These are phyloP conservation scores for Prosopocoilus inquinatus DNA, from an alignment of 2,888 invertebrate species.

Conservation along the genomic window DNA sequence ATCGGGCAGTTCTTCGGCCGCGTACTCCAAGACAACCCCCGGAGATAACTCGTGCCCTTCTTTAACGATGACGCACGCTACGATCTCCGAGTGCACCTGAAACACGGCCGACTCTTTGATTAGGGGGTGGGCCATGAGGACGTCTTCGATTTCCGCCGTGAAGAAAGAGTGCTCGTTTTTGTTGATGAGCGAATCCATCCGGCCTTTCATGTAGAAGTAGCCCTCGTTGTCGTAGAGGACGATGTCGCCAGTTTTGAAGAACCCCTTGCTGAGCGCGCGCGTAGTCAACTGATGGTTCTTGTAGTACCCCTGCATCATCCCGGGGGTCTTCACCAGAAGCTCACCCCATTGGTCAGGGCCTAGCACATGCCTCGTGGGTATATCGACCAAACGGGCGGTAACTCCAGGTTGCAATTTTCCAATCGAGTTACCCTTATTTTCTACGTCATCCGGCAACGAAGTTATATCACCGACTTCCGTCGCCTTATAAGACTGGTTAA, in stretches of 20 bases:
- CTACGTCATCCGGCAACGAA: conserved; percentile 24
- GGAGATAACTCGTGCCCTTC: conserved; percentile 25
- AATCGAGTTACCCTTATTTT: conserved; percentile 33
- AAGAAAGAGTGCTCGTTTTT: conserved; percentile 25
- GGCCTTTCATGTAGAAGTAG: conserved; percentile 39
- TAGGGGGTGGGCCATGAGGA: conserved; percentile 35
- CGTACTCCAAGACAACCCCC: conserved; percentile 25
- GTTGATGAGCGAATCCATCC: conserved; percentile 35
- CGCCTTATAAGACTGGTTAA: conserved; percentile 36
- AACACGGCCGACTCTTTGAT: conserved; percentile 35
- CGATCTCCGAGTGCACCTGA: conserved; percentile 30
- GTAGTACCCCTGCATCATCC: conserved; percentile 43
- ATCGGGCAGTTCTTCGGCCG: conserved; percentile 21
- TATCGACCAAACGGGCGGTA: conserved; percentile 36
- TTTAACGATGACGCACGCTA: conserved; percentile 35
- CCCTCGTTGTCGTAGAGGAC: conserved; percentile 38
- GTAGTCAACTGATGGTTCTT: conserved; percentile 32
- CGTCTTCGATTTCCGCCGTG: conserved; percentile 36
- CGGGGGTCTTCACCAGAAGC: conserved; percentile 35
- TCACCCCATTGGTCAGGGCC: conserved; percentile 37
- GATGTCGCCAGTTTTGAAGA: conserved; percentile 41
- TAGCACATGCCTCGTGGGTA: conserved; percentile 30
- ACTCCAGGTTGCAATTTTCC: conserved; percentile 35
- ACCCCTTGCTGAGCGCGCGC: conserved; percentile 32
- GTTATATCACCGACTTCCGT: conserved; percentile 39